phyloP scores from a whole-genome alignment of 2,797 vertebrate genomes.

The Dromococcyx pavoninus region DNA sequence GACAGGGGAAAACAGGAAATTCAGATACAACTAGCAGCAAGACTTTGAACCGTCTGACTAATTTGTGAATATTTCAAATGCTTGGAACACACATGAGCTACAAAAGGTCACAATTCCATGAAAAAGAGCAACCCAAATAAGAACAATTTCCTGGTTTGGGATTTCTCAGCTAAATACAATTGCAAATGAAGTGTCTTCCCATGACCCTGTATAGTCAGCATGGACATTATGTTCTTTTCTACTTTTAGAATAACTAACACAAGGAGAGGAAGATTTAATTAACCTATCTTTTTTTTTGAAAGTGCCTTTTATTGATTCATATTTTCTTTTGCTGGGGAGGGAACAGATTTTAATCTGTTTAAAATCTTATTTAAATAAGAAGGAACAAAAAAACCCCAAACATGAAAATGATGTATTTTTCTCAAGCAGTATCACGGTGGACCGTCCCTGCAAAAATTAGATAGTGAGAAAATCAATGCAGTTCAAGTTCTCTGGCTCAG shows the following conservation, averaged over 20 bases:
- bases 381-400: fast-evolving
- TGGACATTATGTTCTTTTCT: slow-evolving; percentile 40
- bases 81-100: slow-evolving; percentile 25
- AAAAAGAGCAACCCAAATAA: slow-evolving; percentile 47
- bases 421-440: neutral
- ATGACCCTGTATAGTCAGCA: slow-evolving; percentile 5
- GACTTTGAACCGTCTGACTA: slow-evolving; percentile 15
- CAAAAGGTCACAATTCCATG: slow-evolving; percentile 49
- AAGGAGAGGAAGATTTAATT: slow-evolving; percentile 9
- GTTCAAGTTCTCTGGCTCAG: neutral
- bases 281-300: neutral
- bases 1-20: slow-evolving; percentile 40
- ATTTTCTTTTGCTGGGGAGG: neutral
- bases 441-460: neutral
- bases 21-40: slow-evolving; percentile 25
- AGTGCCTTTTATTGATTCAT: neutral
- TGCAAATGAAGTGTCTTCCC: slow-evolving; percentile 24
- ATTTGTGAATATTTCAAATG: slow-evolving; percentile 52
- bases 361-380: neutral
- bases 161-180: slow-evolving; percentile 39
- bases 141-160: slow-evolving; percentile 38
- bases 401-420: neutral
- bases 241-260: slow-evolving; percentile 18
- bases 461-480: neutral
- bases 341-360: neutral